A percentile compares a stretch with the other conserved stretches of the same genome.
These are phyloP conservation scores for Sebastes wilsoni DNA, from an alignment of 2,797 vertebrate species.

Conservation along the genomic window DNA sequence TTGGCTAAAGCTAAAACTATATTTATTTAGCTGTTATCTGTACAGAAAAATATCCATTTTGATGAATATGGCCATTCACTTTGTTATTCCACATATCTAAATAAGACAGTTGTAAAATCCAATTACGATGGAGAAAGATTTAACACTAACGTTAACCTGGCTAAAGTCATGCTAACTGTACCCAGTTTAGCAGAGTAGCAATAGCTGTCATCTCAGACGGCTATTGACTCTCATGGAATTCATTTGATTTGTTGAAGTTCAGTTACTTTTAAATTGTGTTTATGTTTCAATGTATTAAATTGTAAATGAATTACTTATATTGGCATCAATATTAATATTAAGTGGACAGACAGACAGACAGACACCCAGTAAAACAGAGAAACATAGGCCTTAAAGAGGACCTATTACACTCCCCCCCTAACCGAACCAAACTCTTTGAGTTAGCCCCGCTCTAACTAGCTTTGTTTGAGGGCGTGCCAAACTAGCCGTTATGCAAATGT, in stretches of 20 bases:
- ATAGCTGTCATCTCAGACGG: background rate
- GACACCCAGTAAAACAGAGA: too few relatives aligned
- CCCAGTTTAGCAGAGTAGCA: background rate
- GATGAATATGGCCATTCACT: background rate
- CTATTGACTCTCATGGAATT: background rate
- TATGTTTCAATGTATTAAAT: background rate
- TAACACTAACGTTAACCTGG: background rate
- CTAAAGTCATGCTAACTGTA: too few relatives aligned
- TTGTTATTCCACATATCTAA: background rate
- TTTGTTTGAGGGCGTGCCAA: too few relatives aligned
- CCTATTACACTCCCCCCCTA: too few relatives aligned
- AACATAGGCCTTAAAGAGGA: too few relatives aligned
- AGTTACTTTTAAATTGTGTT: background rate
- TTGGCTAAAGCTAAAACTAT: background rate
- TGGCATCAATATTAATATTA: background rate
- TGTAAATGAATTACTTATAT: background rate
- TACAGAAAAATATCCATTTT: background rate
- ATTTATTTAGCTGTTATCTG: background rate
- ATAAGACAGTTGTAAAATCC: background rate
- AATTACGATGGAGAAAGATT: background rate
- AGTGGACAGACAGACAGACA: background rate
- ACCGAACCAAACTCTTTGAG: too few relatives aligned
- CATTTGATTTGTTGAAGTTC: background rate
- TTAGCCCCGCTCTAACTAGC: too few relatives aligned
- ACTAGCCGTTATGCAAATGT: too few relatives aligned